Evolutionary conservation across 2,113 vertebrate species (phyloP).

Genomic region (Phodopus roborovskii): DNA sequence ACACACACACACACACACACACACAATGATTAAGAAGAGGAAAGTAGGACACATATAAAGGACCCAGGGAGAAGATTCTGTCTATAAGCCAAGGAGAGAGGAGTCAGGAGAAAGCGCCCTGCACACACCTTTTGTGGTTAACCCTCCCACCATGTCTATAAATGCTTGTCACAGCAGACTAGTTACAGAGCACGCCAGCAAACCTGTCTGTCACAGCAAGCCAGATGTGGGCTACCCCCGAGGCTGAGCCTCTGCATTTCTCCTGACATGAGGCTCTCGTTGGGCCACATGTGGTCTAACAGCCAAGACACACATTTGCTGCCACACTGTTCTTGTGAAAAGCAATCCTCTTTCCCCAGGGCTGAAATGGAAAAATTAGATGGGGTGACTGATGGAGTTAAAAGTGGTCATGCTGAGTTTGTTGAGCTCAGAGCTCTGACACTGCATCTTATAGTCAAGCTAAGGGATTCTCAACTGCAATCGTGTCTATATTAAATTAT

Average conservation of each 20-base stretch:
- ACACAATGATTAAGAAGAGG: neutral
- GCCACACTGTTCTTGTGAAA: neutral
- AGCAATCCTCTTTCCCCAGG: no score
- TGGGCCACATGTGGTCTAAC: neutral
- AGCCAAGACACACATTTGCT: neutral
- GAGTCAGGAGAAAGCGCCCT: neutral
- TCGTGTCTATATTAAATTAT: neutral
- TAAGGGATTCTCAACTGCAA: neutral
- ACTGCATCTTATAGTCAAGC: neutral
- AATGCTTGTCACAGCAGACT: neutral
- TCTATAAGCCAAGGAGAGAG: neutral
- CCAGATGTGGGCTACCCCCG: neutral
- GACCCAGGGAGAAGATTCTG: neutral
- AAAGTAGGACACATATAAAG: neutral
- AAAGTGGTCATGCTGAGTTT: neutral
- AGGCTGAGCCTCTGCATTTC: neutral
- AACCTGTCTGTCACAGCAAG: neutral
- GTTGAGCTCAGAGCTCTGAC: neutral
- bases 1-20: no score
- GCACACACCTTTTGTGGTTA: neutral
- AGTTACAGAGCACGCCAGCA: neutral
- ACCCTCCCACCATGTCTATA: neutral
- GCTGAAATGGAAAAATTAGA: neutral
- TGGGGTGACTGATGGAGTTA: neutral
- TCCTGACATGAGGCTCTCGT: neutral